Base-by-base conservation (phyloP, 53 echinoderm and acorn worm species). In the Apostichopus leukothele region DNA sequence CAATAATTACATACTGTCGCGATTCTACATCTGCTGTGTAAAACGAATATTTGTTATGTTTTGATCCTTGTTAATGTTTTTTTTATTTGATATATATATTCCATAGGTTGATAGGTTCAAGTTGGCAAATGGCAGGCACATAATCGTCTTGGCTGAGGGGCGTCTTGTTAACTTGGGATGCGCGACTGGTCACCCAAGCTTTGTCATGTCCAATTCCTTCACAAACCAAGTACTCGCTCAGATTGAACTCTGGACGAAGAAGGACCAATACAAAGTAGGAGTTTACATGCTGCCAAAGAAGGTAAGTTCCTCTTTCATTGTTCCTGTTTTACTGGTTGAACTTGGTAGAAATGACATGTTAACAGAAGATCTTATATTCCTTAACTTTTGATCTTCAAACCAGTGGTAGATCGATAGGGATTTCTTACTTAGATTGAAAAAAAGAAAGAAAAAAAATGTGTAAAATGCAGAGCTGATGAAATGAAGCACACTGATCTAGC, bases 191-290 rank as follows among this genome's bases (percentile, higher is more conserved):
- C 99, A 99, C 88, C 99, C 99, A 16, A 99, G 96, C 89, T 99
- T 99, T 76, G 96, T 99, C 90, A 96, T 99, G 99, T 99, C 99
- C 67, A 91, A 91, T 90, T 99, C 99, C 52, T 99, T 99, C 92
- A 99, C 99, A 77, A 99, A 99, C 90, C 99, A 99, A 75, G 94
- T 94, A 67, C 85, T 99, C 7, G 99, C 99, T 67, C 99, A 99
- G 86, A 91, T 99, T 78, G 99, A 99, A 78, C 90, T 99, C 76
- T 99, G 99, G 99, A 92, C 93, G 57, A 92, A 94, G 63, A 67
- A 86, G 25, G 94, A 93, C 9, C 18, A 96, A 51, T 99, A 99
- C 91, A 92, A 94, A 66, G 73, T 99, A 23, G 99, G 96, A 1
- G 99, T 99, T 53, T 88, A 91, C 90, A 87, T 96, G 92, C 91